phyloP scores from a whole-genome alignment of 2,113 vertebrate genomes.

The Irena cyanogastra region DNA sequence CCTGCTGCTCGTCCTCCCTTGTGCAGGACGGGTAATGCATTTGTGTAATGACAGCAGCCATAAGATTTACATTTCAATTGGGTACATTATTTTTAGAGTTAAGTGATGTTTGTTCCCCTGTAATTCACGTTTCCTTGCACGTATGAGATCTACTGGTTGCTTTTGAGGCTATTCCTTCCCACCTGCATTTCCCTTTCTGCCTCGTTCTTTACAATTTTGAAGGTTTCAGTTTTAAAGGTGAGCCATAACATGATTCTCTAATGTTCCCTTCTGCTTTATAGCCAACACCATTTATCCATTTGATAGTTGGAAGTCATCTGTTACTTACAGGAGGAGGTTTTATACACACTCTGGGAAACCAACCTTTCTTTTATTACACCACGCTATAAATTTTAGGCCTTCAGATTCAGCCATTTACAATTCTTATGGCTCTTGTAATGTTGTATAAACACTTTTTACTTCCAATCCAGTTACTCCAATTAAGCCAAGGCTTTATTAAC shows the following conservation, averaged over 20 bases:
- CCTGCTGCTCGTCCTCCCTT: not conserved
- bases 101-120: not conserved
- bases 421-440: not conserved
- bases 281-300: not conserved
- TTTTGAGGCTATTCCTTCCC: not conserved
- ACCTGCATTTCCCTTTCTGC: not conserved
- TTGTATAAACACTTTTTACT: not conserved
- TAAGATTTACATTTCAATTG: not conserved
- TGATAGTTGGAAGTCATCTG: not conserved
- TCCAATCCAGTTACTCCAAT: not conserved
- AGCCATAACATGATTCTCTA: not conserved
- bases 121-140: not conserved
- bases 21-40: not conserved
- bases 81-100: not conserved
- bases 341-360: not conserved
- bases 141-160: not conserved
- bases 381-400: not conserved
- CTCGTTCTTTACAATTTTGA: not conserved
- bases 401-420: not conserved
- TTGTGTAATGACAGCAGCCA: not conserved
- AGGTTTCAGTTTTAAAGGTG: not conserved
- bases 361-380: not conserved
- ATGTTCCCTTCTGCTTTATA: not conserved
- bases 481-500: not conserved
- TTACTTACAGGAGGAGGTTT: not conserved